A percentile compares a stretch with the other conserved stretches of the same genome.
These are phyloP conservation scores for Cirrhinus molitorella DNA, from an alignment of 2,797 vertebrate species.

Conservation along the genomic window DNA sequence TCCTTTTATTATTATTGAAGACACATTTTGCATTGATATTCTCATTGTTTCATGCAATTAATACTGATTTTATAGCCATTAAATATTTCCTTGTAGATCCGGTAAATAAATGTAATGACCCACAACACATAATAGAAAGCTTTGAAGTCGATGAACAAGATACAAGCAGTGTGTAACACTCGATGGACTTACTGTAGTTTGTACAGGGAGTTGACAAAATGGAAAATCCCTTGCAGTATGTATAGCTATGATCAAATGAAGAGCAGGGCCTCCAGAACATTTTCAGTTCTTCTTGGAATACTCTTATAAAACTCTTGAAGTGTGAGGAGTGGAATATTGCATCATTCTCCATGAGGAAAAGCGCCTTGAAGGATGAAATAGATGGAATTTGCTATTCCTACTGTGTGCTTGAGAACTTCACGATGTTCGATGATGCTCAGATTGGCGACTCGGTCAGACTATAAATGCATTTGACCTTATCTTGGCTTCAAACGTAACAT, in stretches of 20 bases:
- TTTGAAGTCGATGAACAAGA: not conserved
- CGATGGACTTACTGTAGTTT: not conserved
- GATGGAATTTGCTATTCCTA: slow-evolving; percentile 13
- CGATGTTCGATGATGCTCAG: slow-evolving; percentile 10
- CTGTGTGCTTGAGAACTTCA: slow-evolving; percentile 16
- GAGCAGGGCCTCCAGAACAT: slow-evolving; percentile 11
- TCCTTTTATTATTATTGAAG: not conserved
- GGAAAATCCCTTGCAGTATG: slow-evolving; percentile 22
- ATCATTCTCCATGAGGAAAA: slow-evolving; percentile 44
- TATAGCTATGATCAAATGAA: slow-evolving; percentile 34
- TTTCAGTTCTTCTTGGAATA: slow-evolving; percentile 37
- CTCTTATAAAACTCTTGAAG: slow-evolving; percentile 24
- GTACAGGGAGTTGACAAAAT: slow-evolving; percentile 19
- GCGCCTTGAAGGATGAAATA: slow-evolving; percentile 31
- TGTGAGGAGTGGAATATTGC: slow-evolving; percentile 29
- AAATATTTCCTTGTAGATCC: slow-evolving; percentile 1
- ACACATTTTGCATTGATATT: not conserved
- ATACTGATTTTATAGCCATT: not conserved
- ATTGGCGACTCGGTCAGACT: not conserved
- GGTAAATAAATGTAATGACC: no score
- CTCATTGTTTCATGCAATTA: not conserved
- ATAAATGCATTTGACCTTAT: slow-evolving; percentile 19
- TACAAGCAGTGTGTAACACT: not conserved
- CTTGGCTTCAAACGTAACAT: slow-evolving; percentile 7
- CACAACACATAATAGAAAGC: not conserved